These are phyloP conservation scores for Antechinus stuartii DNA, from an alignment of 2,113 vertebrate genomes.

Conservation along the genomic window DNA sequence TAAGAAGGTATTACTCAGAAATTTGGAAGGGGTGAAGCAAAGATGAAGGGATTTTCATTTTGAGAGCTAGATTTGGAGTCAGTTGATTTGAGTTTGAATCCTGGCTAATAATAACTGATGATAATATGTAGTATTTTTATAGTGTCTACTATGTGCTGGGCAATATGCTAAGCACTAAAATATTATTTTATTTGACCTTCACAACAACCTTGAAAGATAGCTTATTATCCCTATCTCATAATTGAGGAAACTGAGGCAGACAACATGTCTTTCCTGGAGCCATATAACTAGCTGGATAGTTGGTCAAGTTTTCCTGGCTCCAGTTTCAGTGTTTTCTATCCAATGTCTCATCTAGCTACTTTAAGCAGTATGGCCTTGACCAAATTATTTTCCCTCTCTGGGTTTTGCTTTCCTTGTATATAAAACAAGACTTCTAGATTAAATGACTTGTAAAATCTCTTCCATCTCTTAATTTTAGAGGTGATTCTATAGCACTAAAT, in stretches of 20 bases:
- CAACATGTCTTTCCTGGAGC: neutral
- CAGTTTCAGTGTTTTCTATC: neutral
- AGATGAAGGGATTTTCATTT: neutral
- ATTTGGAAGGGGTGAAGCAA: neutral
- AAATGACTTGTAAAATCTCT: neutral
- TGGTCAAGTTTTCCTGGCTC: neutral
- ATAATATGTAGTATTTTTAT: neutral
- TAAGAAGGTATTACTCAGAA: neutral
- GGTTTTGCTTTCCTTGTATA: neutral
- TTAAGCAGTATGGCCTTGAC: neutral
- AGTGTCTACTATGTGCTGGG: neutral
- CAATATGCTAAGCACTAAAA: neutral
- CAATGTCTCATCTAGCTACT: neutral
- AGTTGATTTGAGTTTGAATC: neutral
- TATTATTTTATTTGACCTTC: neutral
- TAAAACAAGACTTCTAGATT: neutral
- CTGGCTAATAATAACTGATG: neutral
- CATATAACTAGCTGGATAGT: neutral
- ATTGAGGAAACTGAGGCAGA: neutral
- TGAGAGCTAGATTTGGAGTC: neutral
- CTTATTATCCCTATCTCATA: neutral
- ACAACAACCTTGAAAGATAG: neutral
- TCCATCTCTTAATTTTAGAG: neutral
- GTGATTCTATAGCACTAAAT: neutral
- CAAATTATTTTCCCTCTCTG: neutral